These are phyloP conservation scores for Regulus satrapa DNA, from an alignment of 2,113 vertebrate genomes.

Conservation along the genomic window DNA sequence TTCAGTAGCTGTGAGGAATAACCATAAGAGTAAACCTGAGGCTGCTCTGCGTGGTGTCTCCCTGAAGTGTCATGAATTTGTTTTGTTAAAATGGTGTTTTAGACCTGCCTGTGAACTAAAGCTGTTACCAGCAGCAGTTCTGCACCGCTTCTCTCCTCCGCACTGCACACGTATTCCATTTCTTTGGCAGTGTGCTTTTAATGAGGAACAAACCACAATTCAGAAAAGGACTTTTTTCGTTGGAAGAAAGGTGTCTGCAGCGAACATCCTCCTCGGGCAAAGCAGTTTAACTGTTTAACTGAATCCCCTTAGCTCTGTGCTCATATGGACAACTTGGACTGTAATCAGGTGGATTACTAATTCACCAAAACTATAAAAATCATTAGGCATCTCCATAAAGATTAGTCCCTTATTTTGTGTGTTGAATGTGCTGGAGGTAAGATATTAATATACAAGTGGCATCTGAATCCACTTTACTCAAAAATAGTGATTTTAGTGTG, in stretches of 20 bases:
- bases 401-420: background rate
- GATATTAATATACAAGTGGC: background rate
- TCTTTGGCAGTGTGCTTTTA: background rate
- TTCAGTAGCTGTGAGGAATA: background rate
- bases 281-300: background rate
- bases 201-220: background rate
- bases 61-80: background rate
- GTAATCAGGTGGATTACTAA: background rate
- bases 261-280: background rate
- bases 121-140: background rate
- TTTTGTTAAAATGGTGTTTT: background rate
- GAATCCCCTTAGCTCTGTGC: background rate
- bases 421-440: background rate
- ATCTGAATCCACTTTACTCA: background rate
- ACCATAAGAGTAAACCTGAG: background rate
- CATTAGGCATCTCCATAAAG: background rate
- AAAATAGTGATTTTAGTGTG: background rate
- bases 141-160: background rate
- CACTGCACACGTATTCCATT: background rate
- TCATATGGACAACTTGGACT: background rate
- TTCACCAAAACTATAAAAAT: background rate
- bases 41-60: background rate
- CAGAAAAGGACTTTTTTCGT: background rate
- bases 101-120: background rate
- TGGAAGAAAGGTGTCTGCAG: rapidly evolving